phyloP scores from a whole-genome alignment of 2,797 vertebrate species.

The Crenichthys baileyi region DNA sequence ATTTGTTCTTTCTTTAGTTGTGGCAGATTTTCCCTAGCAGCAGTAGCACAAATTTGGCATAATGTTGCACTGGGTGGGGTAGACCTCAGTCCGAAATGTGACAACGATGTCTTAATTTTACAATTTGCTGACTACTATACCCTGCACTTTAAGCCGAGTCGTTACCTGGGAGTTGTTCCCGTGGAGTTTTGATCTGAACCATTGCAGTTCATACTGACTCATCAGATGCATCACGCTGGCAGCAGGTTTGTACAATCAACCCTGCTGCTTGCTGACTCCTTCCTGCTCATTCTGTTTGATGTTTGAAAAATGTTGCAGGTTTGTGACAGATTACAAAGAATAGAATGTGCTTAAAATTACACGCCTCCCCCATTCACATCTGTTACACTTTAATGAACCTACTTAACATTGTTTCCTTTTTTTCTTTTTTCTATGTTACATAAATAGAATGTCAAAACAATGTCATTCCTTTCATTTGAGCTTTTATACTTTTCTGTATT shows the following conservation, averaged over 20 bases:
- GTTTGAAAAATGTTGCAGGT: background rate
- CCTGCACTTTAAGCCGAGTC: background rate
- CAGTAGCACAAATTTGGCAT: background rate
- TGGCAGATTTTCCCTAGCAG: background rate
- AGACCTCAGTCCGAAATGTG: background rate
- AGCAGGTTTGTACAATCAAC: background rate
- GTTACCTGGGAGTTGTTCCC: background rate
- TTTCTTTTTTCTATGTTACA: background rate
- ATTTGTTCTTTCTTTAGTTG: too few relatives aligned
- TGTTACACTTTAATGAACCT: background rate
- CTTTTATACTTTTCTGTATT: background rate
- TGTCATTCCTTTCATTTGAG: background rate
- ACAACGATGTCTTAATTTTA: background rate
- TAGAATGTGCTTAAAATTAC: background rate
- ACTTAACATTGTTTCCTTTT: background rate
- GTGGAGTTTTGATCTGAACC: background rate
- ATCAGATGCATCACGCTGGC: background rate
- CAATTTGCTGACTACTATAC: background rate
- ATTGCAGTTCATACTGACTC: background rate
- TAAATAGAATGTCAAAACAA: too few relatives aligned
- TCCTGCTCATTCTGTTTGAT: background rate
- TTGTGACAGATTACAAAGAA: background rate
- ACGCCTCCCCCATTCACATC: background rate
- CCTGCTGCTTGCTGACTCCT: background rate
- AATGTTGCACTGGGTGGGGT: background rate